Evolutionary conservation across 1,140 invertebrate species (phyloP).

Genomic region (Anoplolepis gracilipes): DNA sequence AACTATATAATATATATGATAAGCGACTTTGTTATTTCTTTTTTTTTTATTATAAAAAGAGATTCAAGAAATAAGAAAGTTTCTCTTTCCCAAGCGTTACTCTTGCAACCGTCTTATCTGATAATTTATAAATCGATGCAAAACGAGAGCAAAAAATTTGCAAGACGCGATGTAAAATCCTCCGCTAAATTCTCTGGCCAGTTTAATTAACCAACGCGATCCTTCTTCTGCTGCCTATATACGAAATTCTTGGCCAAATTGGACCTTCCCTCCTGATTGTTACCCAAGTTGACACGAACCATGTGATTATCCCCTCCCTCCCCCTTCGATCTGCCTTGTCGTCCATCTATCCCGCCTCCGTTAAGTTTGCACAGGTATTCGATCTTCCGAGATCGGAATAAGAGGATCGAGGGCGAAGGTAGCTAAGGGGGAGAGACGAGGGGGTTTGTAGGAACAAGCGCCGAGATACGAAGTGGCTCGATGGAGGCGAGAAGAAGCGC

Average conservation of each 20-base stretch:
- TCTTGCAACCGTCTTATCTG: not conserved
- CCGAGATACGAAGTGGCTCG: slow-evolving; percentile 30
- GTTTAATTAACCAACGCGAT: slow-evolving; percentile 57
- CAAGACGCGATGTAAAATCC: not conserved
- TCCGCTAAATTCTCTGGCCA: slow-evolving; percentile 18
- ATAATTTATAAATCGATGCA: slow-evolving; percentile 19
- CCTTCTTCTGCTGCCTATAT: slow-evolving; percentile 37
- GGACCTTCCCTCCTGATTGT: slow-evolving; percentile 48
- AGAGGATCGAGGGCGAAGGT: slow-evolving; percentile 57
- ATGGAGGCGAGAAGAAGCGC: slow-evolving; percentile 52
- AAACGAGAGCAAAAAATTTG: slow-evolving; percentile 47
- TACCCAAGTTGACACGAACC: slow-evolving; percentile 60
- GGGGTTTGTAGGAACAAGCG: slow-evolving; percentile 29
- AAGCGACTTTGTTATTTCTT: not conserved
- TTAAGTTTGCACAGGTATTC: slow-evolving; percentile 47
- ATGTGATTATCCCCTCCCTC: slow-evolving; percentile 55
- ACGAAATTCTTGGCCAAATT: slow-evolving; percentile 53
- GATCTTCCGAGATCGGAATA: slow-evolving; percentile 61
- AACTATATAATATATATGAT: slow-evolving; percentile 6
- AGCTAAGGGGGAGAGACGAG: slow-evolving; percentile 13
- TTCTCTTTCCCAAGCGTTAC: not conserved
- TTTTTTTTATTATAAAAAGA: not conserved
- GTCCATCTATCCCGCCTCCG: slow-evolving; percentile 28
- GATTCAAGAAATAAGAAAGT: not conserved
- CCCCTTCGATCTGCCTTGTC: slow-evolving; percentile 5